Evolutionary conservation across 2,113 vertebrate species (phyloP), one percentile per base, ranked within the genome.

Genomic region (Aramus guarauna): DNA sequence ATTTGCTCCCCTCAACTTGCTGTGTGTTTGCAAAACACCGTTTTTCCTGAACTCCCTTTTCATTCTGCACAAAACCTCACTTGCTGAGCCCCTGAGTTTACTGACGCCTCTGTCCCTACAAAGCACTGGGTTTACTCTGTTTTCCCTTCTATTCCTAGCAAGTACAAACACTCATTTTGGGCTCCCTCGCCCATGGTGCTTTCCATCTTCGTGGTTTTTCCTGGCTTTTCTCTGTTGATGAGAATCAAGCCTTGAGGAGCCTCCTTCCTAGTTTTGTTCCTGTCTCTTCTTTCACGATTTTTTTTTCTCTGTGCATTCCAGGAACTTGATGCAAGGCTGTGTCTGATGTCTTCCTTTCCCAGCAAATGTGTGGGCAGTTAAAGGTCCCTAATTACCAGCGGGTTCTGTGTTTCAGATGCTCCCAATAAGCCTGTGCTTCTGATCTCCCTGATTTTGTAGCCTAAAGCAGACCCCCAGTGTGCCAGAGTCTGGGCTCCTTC

Each of bases 371-470:
- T 85, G 85, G 87, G 87, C 90, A 95, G 92, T 95, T 97, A 96
- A 94, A 85, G 58, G 66, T 88, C 62, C 81, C 67, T 96, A 95
- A 97, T 96, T 96, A 96, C 81, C 85, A 88, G 66, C 1, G 37
- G 55, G 48, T 94, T 94, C 87, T 96, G 91, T 88, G 69, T 84
- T 96, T 96, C 95, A 97, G 91, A 95, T 96, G 94, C 94, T 97
- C 80, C 80, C 79, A 96, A 91, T 97, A 96, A 95, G 91, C 76
- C 86, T 15, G 11, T 91, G 75, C 91, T 92, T 97, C 93, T 77
- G 74, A 95, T 94, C 92, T 90, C 78, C 62, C 66, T 82, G 62
- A 41, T 76, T 94, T 63, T 73, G 81, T 94, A 94, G 94, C 96
- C 93, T 93, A 47, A 85, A 96, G 96, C 94, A 94, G 92, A 91